Percentiles rank a stretch among this genome's conserved stretches.
phyloP scores from a whole-genome alignment of 2,888 invertebrate genomes.

The Brachyptera putata region DNA sequence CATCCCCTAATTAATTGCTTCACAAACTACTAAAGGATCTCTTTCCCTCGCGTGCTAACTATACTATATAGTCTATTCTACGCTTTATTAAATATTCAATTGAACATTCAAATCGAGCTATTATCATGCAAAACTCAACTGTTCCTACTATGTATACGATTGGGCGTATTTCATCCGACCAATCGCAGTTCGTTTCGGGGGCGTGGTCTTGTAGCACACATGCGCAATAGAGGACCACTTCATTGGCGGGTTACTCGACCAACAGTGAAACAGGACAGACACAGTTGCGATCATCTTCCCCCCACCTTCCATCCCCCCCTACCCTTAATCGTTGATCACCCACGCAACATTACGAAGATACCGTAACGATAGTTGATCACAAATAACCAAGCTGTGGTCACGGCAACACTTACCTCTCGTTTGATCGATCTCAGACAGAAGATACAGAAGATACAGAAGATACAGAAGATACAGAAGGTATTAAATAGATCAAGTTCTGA shows the following conservation, averaged over 20 bases:
- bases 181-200: neutral
- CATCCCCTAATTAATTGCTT: too few relatives aligned
- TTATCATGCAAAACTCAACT: slow-evolving; percentile 7
- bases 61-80: too few relatives aligned
- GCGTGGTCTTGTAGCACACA: neutral
- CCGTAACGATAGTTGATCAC: slow-evolving; percentile 22
- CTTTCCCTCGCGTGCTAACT: too few relatives aligned
- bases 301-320: slow-evolving; percentile 12
- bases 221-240: neutral
- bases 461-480: too few relatives aligned
- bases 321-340: slow-evolving; percentile 15
- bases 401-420: too few relatives aligned
- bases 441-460: too few relatives aligned
- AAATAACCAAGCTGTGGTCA: slow-evolving; percentile 37
- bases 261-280: slow-evolving; percentile 19
- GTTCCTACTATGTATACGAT: neutral
- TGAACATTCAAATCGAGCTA: neutral
- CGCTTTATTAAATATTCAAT: too few relatives aligned
- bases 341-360: neutral
- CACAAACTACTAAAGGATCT: too few relatives aligned
- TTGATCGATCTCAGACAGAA: too few relatives aligned
- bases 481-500: too few relatives aligned
- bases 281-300: slow-evolving; percentile 21
- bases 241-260: slow-evolving; percentile 16
- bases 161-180: slow-evolving; percentile 4